Evolutionary conservation across 2,113 vertebrate genomes (phyloP).

Genomic region (Amphiprion ocellaris): DNA sequence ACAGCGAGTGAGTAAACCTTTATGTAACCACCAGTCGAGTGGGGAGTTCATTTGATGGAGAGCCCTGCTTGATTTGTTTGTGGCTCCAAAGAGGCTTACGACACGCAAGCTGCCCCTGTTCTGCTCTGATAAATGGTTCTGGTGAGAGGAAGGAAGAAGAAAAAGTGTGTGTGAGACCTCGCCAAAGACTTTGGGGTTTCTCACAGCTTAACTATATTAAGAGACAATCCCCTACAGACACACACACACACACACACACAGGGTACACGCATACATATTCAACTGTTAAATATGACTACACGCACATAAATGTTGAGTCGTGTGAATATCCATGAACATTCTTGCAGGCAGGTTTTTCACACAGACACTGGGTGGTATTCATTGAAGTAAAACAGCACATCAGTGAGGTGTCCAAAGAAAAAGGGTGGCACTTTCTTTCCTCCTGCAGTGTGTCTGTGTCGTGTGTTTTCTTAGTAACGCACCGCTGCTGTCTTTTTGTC

Average conservation of each 20-base stretch:
- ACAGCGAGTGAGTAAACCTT: slow-evolving; percentile 77
- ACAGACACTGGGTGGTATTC: slow-evolving; percentile 61
- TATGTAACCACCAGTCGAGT: slow-evolving; percentile 76
- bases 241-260: slow-evolving; percentile 47
- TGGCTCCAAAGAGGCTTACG: slow-evolving; percentile 82
- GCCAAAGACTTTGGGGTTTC: slow-evolving; percentile 80
- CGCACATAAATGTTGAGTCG: slow-evolving; percentile 33
- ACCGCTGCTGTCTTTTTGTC: slow-evolving; percentile 60
- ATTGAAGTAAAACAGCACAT: slow-evolving; percentile 54
- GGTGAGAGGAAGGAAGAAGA: slow-evolving; percentile 73
- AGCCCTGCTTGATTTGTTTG: slow-evolving; percentile 84
- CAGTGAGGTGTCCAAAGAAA: slow-evolving; percentile 43
- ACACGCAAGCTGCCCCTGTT: slow-evolving; percentile 82
- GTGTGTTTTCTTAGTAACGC: slow-evolving; percentile 69
- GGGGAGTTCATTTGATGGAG: slow-evolving; percentile 81
- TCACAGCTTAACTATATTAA: slow-evolving; percentile 82
- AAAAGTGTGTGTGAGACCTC: slow-evolving; percentile 74
- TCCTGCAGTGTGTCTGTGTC: slow-evolving; percentile 21
- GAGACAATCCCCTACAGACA: slow-evolving; percentile 73
- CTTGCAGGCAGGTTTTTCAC: slow-evolving; percentile 8
- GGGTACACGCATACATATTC: slow-evolving; percentile 33
- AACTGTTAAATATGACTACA: slow-evolving; percentile 54
- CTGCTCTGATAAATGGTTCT: slow-evolving; percentile 80
- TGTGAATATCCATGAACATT: slow-evolving; percentile 14
- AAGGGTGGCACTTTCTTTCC: slow-evolving; percentile 28